phyloP scores from a whole-genome alignment of 2,888 invertebrate genomes.

The Willowsia nigromaculata region DNA sequence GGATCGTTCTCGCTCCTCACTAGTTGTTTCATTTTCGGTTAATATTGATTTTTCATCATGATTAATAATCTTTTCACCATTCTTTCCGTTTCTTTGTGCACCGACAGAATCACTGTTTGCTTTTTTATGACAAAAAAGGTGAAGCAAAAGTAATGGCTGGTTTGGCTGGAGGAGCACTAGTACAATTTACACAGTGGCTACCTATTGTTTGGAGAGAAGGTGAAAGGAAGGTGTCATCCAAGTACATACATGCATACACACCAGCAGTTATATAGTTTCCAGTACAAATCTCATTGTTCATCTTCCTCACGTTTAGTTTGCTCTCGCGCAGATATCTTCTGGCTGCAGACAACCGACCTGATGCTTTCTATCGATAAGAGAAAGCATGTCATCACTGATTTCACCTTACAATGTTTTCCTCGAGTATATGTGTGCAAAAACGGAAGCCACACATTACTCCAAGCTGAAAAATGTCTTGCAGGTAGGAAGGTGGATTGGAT shows the following conservation, averaged over 20 bases:
- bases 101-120: slow-evolving; percentile 18
- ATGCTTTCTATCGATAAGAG: neutral
- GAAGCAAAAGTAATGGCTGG: neutral
- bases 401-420: slow-evolving; percentile 21
- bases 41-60: slow-evolving; percentile 65
- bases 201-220: too few species aligned
- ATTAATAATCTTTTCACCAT: slow-evolving; percentile 57
- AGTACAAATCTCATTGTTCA: neutral
- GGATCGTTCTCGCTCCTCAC: neutral
- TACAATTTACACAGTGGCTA: too few species aligned
- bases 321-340: neutral
- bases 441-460: neutral
- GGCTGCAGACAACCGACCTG: neutral
- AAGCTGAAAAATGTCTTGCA: neutral
- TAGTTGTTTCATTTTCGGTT: slow-evolving; percentile 14
- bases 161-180: neutral
- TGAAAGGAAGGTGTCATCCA: too few species aligned
- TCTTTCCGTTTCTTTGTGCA: neutral
- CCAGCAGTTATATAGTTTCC: too few species aligned
- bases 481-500: too few species aligned
- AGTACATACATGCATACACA: too few species aligned
- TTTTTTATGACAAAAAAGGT: neutral
- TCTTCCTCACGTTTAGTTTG: neutral
- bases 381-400: slow-evolving; percentile 42
- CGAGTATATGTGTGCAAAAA: neutral